Evolutionary conservation across 2,888 invertebrate genomes (phyloP).

Genomic region (Osedax fenrisi): DNA sequence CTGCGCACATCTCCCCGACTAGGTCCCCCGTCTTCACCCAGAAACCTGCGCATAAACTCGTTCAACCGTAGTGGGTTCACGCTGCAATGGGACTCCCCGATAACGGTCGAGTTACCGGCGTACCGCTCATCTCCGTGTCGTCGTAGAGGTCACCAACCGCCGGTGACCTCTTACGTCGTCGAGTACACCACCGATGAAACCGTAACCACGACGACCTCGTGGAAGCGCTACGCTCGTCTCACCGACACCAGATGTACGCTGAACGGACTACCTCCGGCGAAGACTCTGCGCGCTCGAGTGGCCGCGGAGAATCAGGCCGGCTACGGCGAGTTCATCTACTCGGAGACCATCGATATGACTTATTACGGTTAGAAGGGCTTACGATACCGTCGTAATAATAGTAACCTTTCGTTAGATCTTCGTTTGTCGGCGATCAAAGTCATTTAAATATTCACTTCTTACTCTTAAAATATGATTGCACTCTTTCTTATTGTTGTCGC

Average conservation of each 20-base stretch:
- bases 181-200: not conserved
- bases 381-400: no score
- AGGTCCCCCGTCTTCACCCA: not conserved
- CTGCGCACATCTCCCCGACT: no score
- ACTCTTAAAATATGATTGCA: no score
- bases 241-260: not conserved
- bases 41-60: not conserved
- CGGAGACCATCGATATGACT: not conserved
- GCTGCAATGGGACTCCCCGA: not conserved
- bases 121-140: not conserved
- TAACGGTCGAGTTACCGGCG: not conserved
- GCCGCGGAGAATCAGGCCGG: not conserved
- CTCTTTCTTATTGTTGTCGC: no score
- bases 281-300: not conserved
- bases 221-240: not conserved
- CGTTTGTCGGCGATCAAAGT: no score
- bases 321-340: not conserved
- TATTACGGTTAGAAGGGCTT: not conserved
- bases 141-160: not conserved
- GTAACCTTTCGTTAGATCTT: no score
- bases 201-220: not conserved
- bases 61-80: not conserved
- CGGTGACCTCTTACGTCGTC: not conserved
- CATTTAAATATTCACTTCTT: no score
- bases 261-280: not conserved